Evolutionary conservation across 2,113 vertebrate genomes (phyloP).

Genomic region (cattle (Bos taurus)): ARS-UCD2.0 NC_037347.1:2003501-2004000

Average conservation of each 20-base stretch:
- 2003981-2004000: background rate
- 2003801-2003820: background rate
- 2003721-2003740: background rate
- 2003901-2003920: background rate
- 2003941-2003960: background rate
- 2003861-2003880: background rate
- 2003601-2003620: background rate
- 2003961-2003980: accelerated
- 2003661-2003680: background rate
- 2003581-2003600: background rate
- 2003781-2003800: background rate
- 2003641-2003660: background rate
- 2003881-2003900: background rate
- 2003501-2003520: background rate
- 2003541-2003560: background rate
- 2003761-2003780: background rate
- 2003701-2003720: background rate
- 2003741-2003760: background rate
- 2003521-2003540: background rate
- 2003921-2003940: background rate
- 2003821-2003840: background rate
- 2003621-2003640: background rate
- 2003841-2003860: background rate
- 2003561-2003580: background rate
- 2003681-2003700: background rate